Evolutionary conservation across 1,140 invertebrate species (phyloP).

Genomic region (Drosophila pectinifera): DNA sequence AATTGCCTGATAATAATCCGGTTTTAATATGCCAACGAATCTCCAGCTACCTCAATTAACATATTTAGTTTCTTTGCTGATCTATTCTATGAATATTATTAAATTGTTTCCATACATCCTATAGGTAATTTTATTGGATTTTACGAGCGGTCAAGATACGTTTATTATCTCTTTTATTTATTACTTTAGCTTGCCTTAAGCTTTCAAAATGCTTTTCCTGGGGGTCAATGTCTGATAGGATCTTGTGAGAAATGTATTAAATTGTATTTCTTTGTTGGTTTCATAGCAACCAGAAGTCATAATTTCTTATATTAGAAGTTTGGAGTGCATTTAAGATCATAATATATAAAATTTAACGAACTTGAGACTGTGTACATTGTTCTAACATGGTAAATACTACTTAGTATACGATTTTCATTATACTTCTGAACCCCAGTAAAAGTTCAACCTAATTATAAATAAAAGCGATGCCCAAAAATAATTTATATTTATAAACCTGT

Average conservation of each 20-base stretch:
- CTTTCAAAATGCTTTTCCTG: too few relatives aligned
- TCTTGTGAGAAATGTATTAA: neutral
- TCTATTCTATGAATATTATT: neutral
- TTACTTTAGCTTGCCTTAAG: neutral
- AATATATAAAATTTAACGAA: too few relatives aligned
- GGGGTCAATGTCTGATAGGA: slow-evolving; percentile 7
- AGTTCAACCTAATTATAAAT: neutral
- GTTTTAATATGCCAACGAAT: neutral
- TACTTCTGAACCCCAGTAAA: neutral
- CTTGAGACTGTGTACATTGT: too few relatives aligned
- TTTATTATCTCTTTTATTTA: neutral
- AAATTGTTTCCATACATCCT: neutral
- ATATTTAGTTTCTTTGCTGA: neutral
- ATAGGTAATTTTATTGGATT: neutral
- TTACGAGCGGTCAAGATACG: neutral
- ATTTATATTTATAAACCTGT: neutral
- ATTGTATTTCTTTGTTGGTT: too few relatives aligned
- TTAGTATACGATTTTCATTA: too few relatives aligned
- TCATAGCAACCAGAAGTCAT: too few relatives aligned
- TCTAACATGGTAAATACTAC: too few relatives aligned
- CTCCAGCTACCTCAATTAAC: neutral
- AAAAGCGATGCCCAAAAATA: neutral
- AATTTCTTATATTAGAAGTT: too few relatives aligned
- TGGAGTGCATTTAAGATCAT: too few relatives aligned
- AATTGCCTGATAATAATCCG: neutral